Base-by-base conservation (phyloP, 1,140 invertebrate species). In the Diachasma alloeum region DNA sequence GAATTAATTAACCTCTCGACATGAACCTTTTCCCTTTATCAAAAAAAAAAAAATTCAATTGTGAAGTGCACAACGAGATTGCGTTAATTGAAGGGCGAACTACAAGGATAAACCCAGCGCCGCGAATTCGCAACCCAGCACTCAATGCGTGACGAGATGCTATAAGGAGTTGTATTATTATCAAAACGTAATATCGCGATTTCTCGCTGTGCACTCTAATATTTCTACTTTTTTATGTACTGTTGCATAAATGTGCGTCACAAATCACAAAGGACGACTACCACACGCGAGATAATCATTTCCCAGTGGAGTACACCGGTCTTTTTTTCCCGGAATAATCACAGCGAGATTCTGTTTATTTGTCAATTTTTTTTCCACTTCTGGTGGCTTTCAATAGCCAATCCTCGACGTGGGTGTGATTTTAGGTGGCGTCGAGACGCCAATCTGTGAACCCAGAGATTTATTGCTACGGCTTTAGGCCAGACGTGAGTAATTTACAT, bases 71-170 rank as follows among this genome's bases (percentile, higher is more conserved):
- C n/a, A 22, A 56, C 48, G 48, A 56, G 48, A 56, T 56, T n/a
- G 19, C n/a, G 19, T 56, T 56, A 56, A 56, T 56, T 22, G 48
- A 56, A 22, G 48, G n/a, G 19, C 9, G 48, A 56, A 56, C 4
- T 9, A 19, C n/a, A 19, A 22, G 48, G n/a, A 19, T 56, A n/a
- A 19, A 19, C 11, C n/a, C n/a, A 15, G 2, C 19, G 2, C 19
- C 48, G 6, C n/a, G n/a, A 56, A 56, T 56, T 56, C n/a, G 1
- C n/a, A 67, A 77, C 71, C 31, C 31, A 31, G 31, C 31, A 72
- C 76, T 79, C 77, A 75, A 72, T 81, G 79, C 84, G 83, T 86
- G 84, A 81, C 76, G 48, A 66, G 9, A 59, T 15, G 53, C 73
- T 79, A 76, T 86, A 85, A 86, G 81, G 39, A 76, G 48, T 19